Evolutionary conservation across 2,797 vertebrate genomes (phyloP).

Genomic region (Dallia pectoralis): DNA sequence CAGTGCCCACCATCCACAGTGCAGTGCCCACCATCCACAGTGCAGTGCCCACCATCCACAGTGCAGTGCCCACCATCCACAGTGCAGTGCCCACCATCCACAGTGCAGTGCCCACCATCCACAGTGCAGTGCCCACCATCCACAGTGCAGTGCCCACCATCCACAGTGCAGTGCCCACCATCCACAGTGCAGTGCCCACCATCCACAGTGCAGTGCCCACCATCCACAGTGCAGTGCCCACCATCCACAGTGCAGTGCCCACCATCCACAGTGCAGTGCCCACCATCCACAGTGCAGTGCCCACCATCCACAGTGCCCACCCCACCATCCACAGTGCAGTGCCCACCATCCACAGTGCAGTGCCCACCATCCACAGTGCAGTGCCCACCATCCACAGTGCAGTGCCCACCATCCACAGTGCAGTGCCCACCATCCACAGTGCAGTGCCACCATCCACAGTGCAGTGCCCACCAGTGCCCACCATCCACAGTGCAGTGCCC

Average conservation of each 20-base stretch:
- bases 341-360: conserved; percentile 97
- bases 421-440: conserved; percentile 95
- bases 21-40: conserved; percentile 95
- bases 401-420: conserved; percentile 97
- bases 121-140: conserved; percentile 96
- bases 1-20: conserved; percentile 97
- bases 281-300: conserved; percentile 95
- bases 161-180: conserved; percentile 97
- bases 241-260: conserved; percentile 95
- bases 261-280: conserved; percentile 97
- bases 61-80: conserved; percentile 95
- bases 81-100: conserved; percentile 96
- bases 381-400: conserved; percentile 95
- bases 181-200: conserved; percentile 95
- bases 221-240: conserved; percentile 95
- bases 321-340: conserved; percentile 97
- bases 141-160: conserved; percentile 95
- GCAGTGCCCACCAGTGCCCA: too few relatives aligned
- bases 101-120: conserved; percentile 97
- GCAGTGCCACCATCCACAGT: conserved; percentile 95
- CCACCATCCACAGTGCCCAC: conserved; percentile 96
- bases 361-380: conserved; percentile 96
- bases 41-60: conserved; percentile 97
- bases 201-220: conserved; percentile 95
- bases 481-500: conserved; percentile 95